Evolutionary conservation across 1,140 invertebrate species (phyloP).

Genomic region (Leptonema lineaticorne): DNA sequence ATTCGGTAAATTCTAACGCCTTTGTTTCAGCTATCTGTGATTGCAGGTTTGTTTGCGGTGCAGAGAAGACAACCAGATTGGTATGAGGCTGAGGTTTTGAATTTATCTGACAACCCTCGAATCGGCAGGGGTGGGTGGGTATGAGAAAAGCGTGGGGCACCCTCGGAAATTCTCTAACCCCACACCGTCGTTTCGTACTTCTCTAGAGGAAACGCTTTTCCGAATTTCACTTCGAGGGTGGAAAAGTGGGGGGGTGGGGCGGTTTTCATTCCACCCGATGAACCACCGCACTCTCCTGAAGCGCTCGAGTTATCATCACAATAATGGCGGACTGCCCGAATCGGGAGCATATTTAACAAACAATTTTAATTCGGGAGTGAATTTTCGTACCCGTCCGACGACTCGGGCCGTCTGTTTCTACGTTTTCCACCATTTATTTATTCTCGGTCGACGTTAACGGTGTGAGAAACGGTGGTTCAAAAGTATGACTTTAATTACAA

Average conservation of each 20-base stretch:
- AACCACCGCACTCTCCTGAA: too few relatives aligned
- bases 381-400: conserved; percentile 1
- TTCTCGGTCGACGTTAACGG: not conserved
- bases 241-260: too few relatives aligned
- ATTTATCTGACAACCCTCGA: conserved; percentile 12
- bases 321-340: conserved; percentile 11
- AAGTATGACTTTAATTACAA: too few relatives aligned
- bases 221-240: too few relatives aligned
- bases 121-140: not conserved
- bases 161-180: too few relatives aligned
- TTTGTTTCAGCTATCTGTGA: conserved; percentile 20
- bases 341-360: conserved; percentile 17
- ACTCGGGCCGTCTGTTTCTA: not conserved
- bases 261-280: too few relatives aligned
- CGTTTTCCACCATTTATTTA: not conserved
- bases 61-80: not conserved
- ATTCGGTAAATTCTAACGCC: conserved; percentile 16
- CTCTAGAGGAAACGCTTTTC: too few relatives aligned
- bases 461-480: too few relatives aligned
- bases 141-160: not conserved
- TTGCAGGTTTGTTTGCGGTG: conserved; percentile 19
- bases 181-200: too few relatives aligned
- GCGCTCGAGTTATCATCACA: conserved; percentile 21
- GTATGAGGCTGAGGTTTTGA: not conserved
- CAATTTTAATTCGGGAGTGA: conserved; percentile 5